phyloP scores from a whole-genome alignment of 2,888 invertebrate genomes.

The Erebia aethiops region DNA sequence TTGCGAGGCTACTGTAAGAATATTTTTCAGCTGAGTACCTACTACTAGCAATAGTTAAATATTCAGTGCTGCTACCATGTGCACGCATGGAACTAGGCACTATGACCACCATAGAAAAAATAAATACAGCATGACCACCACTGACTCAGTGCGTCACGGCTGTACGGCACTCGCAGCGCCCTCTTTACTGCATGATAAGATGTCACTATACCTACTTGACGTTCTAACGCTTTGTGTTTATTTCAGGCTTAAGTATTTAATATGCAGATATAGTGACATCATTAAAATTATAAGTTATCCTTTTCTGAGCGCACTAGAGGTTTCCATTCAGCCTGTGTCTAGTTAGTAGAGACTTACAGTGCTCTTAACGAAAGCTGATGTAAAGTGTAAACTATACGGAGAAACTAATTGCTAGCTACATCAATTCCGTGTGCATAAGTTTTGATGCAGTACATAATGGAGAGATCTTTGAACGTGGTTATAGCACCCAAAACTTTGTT shows the following conservation, averaged over 20 bases:
- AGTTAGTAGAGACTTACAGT: background rate
- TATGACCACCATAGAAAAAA: too few species aligned
- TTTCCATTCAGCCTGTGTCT: background rate
- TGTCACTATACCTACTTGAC: background rate
- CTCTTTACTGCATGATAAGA: background rate
- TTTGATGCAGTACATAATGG: conserved; percentile 18
- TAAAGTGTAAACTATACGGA: conserved; percentile 10
- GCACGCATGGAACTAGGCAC: too few species aligned
- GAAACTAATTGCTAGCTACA: conserved; percentile 12
- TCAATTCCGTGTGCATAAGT: conserved; percentile 12
- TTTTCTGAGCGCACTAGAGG: background rate
- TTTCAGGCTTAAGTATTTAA: background rate
- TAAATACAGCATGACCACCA: too few species aligned
- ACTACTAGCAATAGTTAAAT: too few species aligned
- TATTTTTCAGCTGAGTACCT: too few species aligned
- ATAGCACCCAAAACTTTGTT: conserved; percentile 13
- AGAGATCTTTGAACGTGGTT: conserved; percentile 2
- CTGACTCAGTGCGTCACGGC: too few species aligned
- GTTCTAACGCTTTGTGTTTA: background rate
- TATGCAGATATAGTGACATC: background rate
- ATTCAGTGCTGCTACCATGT: too few species aligned
- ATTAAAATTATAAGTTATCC: background rate
- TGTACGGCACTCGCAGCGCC: too few species aligned
- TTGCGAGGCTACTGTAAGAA: too few species aligned
- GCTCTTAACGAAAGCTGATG: background rate